Conservation (phyloP, 2,113 vertebrate genomes). For the Centrocercus urophasianus region DNA sequence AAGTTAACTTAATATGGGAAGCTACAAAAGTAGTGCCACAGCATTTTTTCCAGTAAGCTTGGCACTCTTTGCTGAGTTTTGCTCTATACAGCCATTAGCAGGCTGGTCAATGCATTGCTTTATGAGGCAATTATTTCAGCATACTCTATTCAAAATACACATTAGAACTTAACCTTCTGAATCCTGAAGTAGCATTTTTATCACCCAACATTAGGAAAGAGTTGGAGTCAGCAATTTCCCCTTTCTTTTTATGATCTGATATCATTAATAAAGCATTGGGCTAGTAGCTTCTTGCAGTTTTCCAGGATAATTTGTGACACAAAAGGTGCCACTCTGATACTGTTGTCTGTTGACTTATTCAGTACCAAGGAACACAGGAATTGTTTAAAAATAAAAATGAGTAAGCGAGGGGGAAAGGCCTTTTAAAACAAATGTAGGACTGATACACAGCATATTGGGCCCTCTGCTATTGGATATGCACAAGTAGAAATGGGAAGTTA, state of each 20-base stretch:
- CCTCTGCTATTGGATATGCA: conserved; percentile 70
- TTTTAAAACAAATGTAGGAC: neutral
- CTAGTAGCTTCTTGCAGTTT: conserved; percentile 80
- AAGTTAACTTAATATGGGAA: conserved; percentile 74
- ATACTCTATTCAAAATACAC: conserved; percentile 92
- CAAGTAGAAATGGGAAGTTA: conserved; percentile 76
- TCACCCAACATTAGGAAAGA: conserved; percentile 91
- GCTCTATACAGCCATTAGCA: conserved; percentile 86
- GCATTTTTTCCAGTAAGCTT: conserved; percentile 88
- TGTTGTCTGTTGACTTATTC: conserved; percentile 87
- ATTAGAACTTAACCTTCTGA: conserved; percentile 96
- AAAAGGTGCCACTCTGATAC: conserved; percentile 79
- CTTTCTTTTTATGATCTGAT: conserved; percentile 85
- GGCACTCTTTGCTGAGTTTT: conserved; percentile 88
- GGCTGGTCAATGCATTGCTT: conserved; percentile 89
- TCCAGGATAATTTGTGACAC: conserved; percentile 86
- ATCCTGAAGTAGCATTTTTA: conserved; percentile 93
- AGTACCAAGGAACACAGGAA: conserved; percentile 32
- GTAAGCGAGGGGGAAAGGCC: neutral
- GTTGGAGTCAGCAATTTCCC: conserved; percentile 85
- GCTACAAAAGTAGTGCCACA: conserved; percentile 79
- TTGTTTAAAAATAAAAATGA: conserved; percentile 73
- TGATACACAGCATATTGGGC: conserved; percentile 16
- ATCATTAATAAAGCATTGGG: conserved; percentile 92
- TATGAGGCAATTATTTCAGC: conserved; percentile 94